A percentile compares a stretch with the other conserved stretches of the same genome.
phyloP scores from a whole-genome alignment of 2,113 vertebrate species.

The Lucifuga dentata region DNA sequence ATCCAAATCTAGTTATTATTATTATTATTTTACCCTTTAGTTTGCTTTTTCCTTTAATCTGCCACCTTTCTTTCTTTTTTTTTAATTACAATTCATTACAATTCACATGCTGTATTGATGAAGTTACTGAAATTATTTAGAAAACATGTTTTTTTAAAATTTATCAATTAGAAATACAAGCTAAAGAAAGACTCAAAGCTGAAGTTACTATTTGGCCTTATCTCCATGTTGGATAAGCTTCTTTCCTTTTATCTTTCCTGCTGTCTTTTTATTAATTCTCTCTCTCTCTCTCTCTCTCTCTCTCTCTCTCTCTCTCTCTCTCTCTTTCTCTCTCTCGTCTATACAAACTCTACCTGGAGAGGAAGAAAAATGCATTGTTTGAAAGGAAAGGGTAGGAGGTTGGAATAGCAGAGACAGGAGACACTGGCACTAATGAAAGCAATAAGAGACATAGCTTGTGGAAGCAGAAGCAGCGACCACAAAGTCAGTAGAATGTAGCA shows the following conservation, averaged over 20 bases:
- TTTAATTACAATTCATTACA: too few relatives aligned
- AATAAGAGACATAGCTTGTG: slow-evolving; percentile 4
- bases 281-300: slow-evolving; percentile 58
- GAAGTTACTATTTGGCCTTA: slow-evolving; percentile 42
- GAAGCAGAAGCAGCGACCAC: slow-evolving; percentile 24
- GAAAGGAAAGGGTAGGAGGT: slow-evolving; percentile 15
- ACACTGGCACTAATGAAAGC: background rate
- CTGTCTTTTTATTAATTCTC: slow-evolving; percentile 65
- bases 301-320: slow-evolving; percentile 56
- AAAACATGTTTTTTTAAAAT: background rate
- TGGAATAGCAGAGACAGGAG: background rate
- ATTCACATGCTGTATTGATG: background rate
- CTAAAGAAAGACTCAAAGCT: slow-evolving; percentile 28
- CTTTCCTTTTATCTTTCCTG: slow-evolving; percentile 57
- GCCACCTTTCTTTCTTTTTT: too few relatives aligned
- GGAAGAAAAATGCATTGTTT: slow-evolving; percentile 28
- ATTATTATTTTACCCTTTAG: too few relatives aligned
- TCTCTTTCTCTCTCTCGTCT: slow-evolving; percentile 56
- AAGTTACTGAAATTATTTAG: background rate
- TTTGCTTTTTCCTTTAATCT: too few relatives aligned
- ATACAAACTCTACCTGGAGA: slow-evolving; percentile 45
- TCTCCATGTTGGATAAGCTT: slow-evolving; percentile 28
- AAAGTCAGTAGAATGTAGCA: slow-evolving; percentile 13
- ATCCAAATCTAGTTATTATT: too few relatives aligned
- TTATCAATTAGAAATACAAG: slow-evolving; percentile 4